Base-by-base conservation (phyloP, 2,113 vertebrate genomes). In the Collichthys lucidus region DNA sequence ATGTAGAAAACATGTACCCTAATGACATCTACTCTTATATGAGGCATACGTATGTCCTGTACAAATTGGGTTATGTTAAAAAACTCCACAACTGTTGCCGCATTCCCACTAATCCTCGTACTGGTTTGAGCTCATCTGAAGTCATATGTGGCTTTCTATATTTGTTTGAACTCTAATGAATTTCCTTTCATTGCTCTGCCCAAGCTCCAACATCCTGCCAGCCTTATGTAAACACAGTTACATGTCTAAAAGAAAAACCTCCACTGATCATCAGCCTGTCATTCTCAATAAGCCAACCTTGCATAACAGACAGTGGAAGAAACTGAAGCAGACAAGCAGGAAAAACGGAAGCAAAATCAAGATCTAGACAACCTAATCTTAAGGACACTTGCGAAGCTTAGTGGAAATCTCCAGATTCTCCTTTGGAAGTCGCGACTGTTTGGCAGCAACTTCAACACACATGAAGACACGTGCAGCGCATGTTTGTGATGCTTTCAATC, bases 261-360 rank as follows among this genome's bases (percentile, higher is more conserved):
- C 44, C n/a, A n/a, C 74, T 74, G 53, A 40, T 79, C n/a, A 15
- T 40, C 63, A 68, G 29, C 11, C 60, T 71, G 59, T 59, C 55
- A 53, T 62, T 31, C 57, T 5, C n/a, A 75, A 42, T 52, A 14
- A 57, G 12, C 42, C 75, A 79, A 53, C 49, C 16, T 24, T 50
- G 52, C 20, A 0, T 31, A 9, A 73, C 82, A 68, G 68, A 29
- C 64, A 29, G 61, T 42, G 47, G 26, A 63, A 63, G 62, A 77
- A 74, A 65, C 68, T 2, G 0, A 62, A 57, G 72, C 60, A 12
- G 59, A 77, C 52, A 29, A 60, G 74, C 57, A n/a, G 63, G 73
- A 74, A 80, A 74, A 80, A 50, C 66, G 62, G 59, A 65, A 15
- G 46, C 71, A 59, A 40, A 60, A 85, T 64, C 62, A 29, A 56